Conservation (phyloP, 2,797 vertebrate species). For the Acrossocheilus wenchowensis region DNA sequence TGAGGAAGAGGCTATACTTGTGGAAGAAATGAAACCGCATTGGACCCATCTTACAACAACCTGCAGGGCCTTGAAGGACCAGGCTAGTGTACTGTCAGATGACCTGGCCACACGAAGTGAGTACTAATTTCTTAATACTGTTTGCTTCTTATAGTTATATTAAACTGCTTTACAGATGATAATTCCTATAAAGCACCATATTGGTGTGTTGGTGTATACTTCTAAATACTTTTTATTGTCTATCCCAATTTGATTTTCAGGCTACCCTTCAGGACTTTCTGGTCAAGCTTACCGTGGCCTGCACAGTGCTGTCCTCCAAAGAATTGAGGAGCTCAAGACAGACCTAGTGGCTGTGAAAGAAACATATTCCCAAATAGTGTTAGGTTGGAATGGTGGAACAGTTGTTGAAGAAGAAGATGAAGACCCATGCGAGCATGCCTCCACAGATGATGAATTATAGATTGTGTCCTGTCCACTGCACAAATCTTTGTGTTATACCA, state of each 20-base stretch:
- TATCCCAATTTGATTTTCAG: neutral
- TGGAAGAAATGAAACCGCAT: conserved; percentile 33
- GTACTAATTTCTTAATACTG: neutral
- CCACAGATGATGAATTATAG: conserved; percentile 21
- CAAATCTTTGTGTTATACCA: neutral
- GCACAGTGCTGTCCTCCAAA: conserved; percentile 19
- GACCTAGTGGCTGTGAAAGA: conserved; percentile 25
- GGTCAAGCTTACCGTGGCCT: conserved; percentile 24
- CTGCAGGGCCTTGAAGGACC: conserved; percentile 24
- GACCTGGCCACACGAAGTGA: neutral
- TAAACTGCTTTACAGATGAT: too few species aligned
- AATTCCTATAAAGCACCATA: too few species aligned
- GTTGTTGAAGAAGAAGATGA: neutral
- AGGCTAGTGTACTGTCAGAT: conserved; percentile 21
- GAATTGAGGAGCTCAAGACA: conserved; percentile 17
- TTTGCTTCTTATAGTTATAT: too few species aligned
- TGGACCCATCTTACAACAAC: conserved; percentile 1
- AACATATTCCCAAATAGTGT: neutral
- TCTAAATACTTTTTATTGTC: neutral
- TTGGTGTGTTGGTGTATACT: neutral
- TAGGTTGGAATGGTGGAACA: conserved; percentile 1
- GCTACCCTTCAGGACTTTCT: conserved; percentile 24
- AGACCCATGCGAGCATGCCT: neutral
- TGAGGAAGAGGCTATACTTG: conserved; percentile 29
- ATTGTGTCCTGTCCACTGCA: conserved; percentile 5